Evolutionary conservation across 2,888 invertebrate genomes (phyloP), one percentile per base, ranked within the genome.

Genomic region (Scaptomyza flava): DNA sequence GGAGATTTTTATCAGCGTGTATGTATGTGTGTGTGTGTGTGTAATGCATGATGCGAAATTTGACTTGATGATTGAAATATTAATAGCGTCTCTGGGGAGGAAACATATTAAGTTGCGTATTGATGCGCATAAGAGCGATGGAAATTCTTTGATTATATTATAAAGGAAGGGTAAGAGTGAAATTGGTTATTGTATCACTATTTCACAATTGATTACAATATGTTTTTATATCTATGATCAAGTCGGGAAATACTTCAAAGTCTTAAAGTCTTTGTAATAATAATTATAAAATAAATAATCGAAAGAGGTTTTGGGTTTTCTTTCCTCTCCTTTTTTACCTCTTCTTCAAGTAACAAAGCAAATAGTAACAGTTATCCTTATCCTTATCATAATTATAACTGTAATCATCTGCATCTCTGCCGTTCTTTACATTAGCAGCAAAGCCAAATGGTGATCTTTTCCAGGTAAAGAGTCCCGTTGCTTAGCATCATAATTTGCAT

Each of bases 21-120:
- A 23, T 23, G 45, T 45, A 8, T 45, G 45, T 46, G 33, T 33
- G 48, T 17, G 46, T 7, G 38, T 56, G 45, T 66, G 30, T n/a
- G 36, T 56, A 41, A 34, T 7, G 54, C 36, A 31, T 63, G 43
- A 34, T 42, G 45, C 23, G 66, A 78, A 78, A 78, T 74, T 67
- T 78, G 67, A 78, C 82, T 81, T 78, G 64, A 59, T 68, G 67
- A 87, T 77, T 65, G 74, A 66, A 69, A 62, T 68, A 86, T 63
- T 71, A 74, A 69, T 68, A 23, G 31, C 41, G 46, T 53, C 62
- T 51, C 62, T 27, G 41, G 52, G 45, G 63, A 60, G 59, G 50
- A 53, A 68, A 59, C 54, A 48, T 51, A 60, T 77, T 72, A 77
- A 47, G 51, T 50, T 60, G 14, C 33, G 42, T 51, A 45, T 42